These are phyloP conservation scores for Crocodylus rhombifer DNA, from an alignment of 2,797 vertebrate genomes.

Conservation along the genomic window DNA sequence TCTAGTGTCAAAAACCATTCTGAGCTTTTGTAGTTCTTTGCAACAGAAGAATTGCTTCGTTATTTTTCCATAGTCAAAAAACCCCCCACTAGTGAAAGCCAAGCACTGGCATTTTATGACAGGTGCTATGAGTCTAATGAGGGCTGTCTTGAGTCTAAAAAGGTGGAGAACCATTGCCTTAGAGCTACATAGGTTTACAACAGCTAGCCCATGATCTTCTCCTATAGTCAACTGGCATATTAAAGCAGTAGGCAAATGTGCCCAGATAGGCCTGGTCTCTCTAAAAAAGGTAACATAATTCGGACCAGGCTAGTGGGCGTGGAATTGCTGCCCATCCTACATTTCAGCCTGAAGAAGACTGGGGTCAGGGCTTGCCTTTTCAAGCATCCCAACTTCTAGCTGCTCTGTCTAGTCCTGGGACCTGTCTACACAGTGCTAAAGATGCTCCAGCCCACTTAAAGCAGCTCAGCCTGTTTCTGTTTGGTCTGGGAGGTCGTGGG, in stretches of 20 bases:
- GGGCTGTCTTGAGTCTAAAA: no score
- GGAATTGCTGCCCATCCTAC: not conserved
- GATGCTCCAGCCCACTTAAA: not conserved
- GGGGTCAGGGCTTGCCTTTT: not conserved
- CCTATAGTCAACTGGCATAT: accelerated
- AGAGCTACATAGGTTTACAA: not conserved
- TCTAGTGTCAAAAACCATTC: no score
- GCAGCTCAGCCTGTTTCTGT: no score
- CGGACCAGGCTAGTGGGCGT: not conserved
- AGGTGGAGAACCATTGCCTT: not conserved
- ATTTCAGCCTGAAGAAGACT: not conserved
- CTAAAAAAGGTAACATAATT: not conserved
- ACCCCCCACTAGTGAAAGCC: no score
- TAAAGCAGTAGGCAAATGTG: accelerated
- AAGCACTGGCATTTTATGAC: no score
- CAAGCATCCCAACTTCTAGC: not conserved
- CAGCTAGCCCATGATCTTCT: accelerated
- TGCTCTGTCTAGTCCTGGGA: not conserved
- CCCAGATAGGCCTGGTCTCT: not conserved
- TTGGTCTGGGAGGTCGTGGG: accelerated
- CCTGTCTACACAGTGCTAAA: no score
- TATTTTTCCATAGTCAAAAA: no score
- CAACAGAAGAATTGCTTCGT: no score
- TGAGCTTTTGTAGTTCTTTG: no score
- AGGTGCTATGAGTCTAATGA: no score